These are phyloP conservation scores for Periplaneta americana DNA, from an alignment of 1,140 invertebrate species.

Conservation along the genomic window DNA sequence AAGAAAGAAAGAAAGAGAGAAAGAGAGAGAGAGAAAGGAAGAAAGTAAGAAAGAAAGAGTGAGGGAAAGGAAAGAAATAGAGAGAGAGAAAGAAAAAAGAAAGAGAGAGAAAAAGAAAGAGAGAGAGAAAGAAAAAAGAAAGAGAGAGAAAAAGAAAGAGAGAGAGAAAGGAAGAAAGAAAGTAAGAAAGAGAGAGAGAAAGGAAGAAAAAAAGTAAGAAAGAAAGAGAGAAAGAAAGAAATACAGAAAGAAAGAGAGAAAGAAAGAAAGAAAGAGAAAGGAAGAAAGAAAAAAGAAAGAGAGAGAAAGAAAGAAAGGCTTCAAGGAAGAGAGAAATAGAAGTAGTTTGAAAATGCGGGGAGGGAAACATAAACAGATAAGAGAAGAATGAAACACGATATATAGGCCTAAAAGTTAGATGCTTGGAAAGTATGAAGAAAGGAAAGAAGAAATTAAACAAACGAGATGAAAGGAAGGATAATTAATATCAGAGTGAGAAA, in stretches of 20 bases:
- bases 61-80: neutral
- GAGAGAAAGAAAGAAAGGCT: constrained; percentile 12
- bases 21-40: constrained; percentile 11
- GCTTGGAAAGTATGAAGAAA: no score
- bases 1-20: constrained; percentile 12
- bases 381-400: no score
- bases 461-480: no score
- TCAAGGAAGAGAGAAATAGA: neutral
- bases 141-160: neutral
- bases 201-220: no score
- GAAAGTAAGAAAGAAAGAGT: constrained; percentile 16
- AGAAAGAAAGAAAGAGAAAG: constrained; percentile 8
- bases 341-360: no score
- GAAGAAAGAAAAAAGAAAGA: neutral
- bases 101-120: constrained; percentile 12
- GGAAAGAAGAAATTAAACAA: no score
- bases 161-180: neutral
- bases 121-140: constrained; percentile 8
- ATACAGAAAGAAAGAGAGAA: constrained; percentile 3
- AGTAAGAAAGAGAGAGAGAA: no score
- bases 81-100: neutral
- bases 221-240: neutral
- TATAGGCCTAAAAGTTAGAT: no score
- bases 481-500: no score
- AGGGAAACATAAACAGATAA: no score